These are phyloP conservation scores for Nannobrachium achirus DNA, from an alignment of 2,113 vertebrate genomes.

Conservation along the genomic window DNA sequence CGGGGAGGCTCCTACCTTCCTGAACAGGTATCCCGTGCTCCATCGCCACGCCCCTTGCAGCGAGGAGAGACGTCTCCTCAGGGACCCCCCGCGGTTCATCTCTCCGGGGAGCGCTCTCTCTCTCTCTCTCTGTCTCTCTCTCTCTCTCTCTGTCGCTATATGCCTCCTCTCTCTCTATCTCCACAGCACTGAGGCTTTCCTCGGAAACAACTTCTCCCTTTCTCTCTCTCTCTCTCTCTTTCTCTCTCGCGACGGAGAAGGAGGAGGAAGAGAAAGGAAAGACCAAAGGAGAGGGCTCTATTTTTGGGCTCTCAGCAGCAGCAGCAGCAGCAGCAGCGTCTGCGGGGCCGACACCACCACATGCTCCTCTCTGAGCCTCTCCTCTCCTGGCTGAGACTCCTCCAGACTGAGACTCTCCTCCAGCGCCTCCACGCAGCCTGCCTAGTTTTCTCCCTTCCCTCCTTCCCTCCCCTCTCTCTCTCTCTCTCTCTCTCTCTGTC, in stretches of 20 bases:
- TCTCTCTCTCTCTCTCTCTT: constrained; percentile 32
- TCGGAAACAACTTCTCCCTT: constrained; percentile 10
- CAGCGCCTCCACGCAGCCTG: constrained; percentile 26
- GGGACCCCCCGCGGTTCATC: constrained; percentile 77
- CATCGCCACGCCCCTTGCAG: constrained; percentile 80
- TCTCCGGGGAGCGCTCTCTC: constrained; percentile 43
- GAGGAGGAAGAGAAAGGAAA: background rate
- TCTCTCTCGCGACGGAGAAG: constrained; percentile 38
- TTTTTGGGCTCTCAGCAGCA: constrained; percentile 69
- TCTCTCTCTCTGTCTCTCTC: background rate
- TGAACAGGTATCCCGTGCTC: constrained; percentile 83
- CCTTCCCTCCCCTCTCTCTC: constrained; percentile 27
- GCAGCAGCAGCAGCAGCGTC: constrained; percentile 50
- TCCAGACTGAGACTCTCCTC: constrained; percentile 35
- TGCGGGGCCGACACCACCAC: constrained; percentile 62
- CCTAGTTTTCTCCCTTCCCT: constrained; percentile 46
- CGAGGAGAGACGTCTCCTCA: constrained; percentile 79
- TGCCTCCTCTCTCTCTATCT: constrained; percentile 6
- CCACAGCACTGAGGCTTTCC: background rate
- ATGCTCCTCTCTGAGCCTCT: constrained; percentile 57
- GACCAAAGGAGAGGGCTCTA: constrained; percentile 44
- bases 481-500: constrained; percentile 30
- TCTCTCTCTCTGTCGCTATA: constrained; percentile 11
- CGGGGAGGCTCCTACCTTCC: constrained; percentile 80
- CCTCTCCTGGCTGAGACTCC: constrained; percentile 52